Conservation (phyloP, 2,797 vertebrate species). For the Sebastolobus altivelis region DNA sequence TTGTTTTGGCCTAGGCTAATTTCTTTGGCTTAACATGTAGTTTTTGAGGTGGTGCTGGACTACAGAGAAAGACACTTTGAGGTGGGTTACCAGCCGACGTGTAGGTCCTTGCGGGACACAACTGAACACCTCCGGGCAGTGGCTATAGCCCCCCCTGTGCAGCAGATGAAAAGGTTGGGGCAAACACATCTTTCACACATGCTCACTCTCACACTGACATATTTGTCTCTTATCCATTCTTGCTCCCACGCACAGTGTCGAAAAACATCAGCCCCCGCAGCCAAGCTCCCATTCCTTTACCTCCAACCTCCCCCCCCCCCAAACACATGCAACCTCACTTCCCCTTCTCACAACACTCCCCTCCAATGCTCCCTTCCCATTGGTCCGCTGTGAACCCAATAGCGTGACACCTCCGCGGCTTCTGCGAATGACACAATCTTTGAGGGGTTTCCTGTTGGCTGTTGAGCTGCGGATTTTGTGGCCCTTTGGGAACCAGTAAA, state of each 20-base stretch:
- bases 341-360: constrained; percentile 72
- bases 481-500: constrained; percentile 21
- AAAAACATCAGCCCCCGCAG: constrained; percentile 66
- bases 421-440: constrained; percentile 65
- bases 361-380: constrained; percentile 71
- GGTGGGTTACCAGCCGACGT: constrained; percentile 92
- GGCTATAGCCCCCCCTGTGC: constrained; percentile 91
- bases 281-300: constrained; percentile 62
- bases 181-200: constrained; percentile 91
- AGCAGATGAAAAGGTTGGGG: constrained; percentile 93
- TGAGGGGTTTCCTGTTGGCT: constrained; percentile 65
- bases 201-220: constrained; percentile 78
- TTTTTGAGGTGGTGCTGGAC: constrained; percentile 85
- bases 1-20: constrained; percentile 40
- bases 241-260: constrained; percentile 48
- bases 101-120: constrained; percentile 88
- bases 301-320: neutral
- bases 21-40: constrained; percentile 56
- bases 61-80: constrained; percentile 89
- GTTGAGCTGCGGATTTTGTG: constrained; percentile 44
- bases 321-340: constrained; percentile 49
- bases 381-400: constrained; percentile 75
- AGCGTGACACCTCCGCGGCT: constrained; percentile 52
- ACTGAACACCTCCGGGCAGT: constrained; percentile 91
- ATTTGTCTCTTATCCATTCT: constrained; percentile 71